A percentile compares a stretch with the other conserved stretches of the same genome.
phyloP scores from a whole-genome alignment of 2,113 vertebrate species.

The Dasyornis broadbenti region DNA sequence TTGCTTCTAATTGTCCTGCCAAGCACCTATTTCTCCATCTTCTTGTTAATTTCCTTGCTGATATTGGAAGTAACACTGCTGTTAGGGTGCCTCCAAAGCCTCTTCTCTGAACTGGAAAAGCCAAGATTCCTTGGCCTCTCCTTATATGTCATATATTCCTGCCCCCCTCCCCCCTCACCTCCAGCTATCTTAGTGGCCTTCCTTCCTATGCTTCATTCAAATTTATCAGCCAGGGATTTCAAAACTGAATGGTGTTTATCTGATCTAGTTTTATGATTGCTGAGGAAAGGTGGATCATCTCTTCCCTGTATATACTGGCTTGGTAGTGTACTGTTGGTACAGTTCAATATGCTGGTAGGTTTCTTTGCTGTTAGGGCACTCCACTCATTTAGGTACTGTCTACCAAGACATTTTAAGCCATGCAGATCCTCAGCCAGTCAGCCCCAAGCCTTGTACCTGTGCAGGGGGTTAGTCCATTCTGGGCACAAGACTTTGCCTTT shows the following conservation, averaged over 20 bases:
- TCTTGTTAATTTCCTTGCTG: background rate
- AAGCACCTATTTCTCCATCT: background rate
- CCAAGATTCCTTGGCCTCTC: background rate
- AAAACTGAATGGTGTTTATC: background rate
- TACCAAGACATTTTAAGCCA: background rate
- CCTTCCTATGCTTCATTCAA: background rate
- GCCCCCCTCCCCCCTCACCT: too few species aligned
- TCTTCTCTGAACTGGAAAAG: background rate
- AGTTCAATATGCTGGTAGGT: background rate
- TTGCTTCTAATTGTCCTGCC: background rate
- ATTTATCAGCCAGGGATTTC: background rate
- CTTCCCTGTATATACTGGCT: background rate
- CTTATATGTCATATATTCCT: background rate
- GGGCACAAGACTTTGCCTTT: background rate
- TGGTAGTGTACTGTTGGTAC: background rate
- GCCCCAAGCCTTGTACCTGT: background rate
- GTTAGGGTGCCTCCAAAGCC: background rate
- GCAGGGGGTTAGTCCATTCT: background rate
- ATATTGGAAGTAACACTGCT: background rate
- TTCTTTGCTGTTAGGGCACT: background rate
- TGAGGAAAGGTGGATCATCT: background rate
- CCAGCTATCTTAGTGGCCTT: background rate
- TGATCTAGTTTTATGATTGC: background rate
- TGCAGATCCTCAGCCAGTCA: background rate
- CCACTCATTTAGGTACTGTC: background rate